These are phyloP conservation scores for Eclectus roratus DNA, from an alignment of 2,113 vertebrate species.

Conservation along the genomic window DNA sequence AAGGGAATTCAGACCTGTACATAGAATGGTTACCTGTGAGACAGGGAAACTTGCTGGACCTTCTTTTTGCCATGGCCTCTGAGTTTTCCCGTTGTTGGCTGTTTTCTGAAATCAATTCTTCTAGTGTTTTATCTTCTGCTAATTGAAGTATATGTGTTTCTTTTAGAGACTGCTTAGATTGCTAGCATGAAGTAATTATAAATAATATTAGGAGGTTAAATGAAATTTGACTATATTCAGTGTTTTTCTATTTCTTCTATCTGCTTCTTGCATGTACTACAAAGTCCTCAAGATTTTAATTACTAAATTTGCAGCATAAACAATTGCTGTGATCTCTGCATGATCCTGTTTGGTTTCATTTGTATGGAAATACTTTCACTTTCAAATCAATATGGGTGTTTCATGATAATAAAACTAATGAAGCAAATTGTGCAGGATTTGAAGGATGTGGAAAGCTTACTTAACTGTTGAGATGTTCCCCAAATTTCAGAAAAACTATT, in stretches of 20 bases:
- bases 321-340: not conserved
- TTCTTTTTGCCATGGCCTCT: not conserved
- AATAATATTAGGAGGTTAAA: not conserved
- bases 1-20: not conserved
- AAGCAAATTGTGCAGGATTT: not conserved
- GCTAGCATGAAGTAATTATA: not conserved
- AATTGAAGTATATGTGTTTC: not conserved
- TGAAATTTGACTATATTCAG: not conserved
- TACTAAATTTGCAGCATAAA: not conserved
- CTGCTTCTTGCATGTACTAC: not conserved
- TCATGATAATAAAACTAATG: not conserved
- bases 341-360: not conserved
- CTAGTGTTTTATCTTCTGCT: not conserved
- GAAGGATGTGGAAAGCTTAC: not conserved
- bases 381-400: accelerated
- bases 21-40: not conserved
- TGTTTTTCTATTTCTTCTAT: not conserved
- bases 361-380: not conserved
- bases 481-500: not conserved
- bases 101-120: not conserved
- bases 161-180: not conserved
- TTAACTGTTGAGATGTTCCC: not conserved
- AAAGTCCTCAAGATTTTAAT: not conserved
- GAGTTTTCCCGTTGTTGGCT: not conserved
- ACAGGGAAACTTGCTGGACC: not conserved